Evolutionary conservation across 1,140 invertebrate species (phyloP).

Genomic region (Nilaparvata lugens): DNA sequence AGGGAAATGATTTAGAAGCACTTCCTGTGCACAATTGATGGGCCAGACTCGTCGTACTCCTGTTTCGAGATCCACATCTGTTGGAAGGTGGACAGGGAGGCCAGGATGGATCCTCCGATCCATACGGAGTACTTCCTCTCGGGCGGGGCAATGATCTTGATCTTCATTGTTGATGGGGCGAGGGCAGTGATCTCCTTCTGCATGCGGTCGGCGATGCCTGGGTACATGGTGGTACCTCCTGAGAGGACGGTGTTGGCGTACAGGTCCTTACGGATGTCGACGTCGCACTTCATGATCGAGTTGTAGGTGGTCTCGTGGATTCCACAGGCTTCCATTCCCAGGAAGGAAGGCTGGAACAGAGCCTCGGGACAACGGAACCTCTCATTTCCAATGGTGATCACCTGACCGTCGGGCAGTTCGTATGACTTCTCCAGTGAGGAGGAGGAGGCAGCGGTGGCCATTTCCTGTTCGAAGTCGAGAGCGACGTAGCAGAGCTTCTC

Average conservation of each 20-base stretch:
- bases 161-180: slow-evolving; percentile 66
- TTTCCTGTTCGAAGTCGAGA: slow-evolving; percentile 75
- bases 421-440: slow-evolving; percentile 90
- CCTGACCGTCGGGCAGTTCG: slow-evolving; percentile 89
- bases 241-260: slow-evolving; percentile 94
- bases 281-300: slow-evolving; percentile 95
- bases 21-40: slow-evolving; percentile 90
- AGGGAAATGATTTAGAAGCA: slow-evolving; percentile 71
- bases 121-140: slow-evolving; percentile 77
- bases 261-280: slow-evolving; percentile 88
- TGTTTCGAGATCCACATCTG: slow-evolving; percentile 95
- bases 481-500: slow-evolving; percentile 89
- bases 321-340: slow-evolving; percentile 91
- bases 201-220: slow-evolving; percentile 74
- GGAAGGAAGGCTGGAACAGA: slow-evolving; percentile 90
- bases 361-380: slow-evolving; percentile 96
- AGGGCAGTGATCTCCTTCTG: slow-evolving; percentile 68
- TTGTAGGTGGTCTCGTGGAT: slow-evolving; percentile 94
- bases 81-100: slow-evolving; percentile 81
- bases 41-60: slow-evolving; percentile 91
- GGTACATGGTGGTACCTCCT: slow-evolving; percentile 95
- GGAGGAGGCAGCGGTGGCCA: slow-evolving; percentile 86
- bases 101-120: slow-evolving; percentile 81
- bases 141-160: slow-evolving; percentile 77
- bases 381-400: slow-evolving; percentile 81